These are phyloP conservation scores for Nyctibius grandis DNA, from an alignment of 2,797 vertebrate genomes.

Conservation along the genomic window DNA sequence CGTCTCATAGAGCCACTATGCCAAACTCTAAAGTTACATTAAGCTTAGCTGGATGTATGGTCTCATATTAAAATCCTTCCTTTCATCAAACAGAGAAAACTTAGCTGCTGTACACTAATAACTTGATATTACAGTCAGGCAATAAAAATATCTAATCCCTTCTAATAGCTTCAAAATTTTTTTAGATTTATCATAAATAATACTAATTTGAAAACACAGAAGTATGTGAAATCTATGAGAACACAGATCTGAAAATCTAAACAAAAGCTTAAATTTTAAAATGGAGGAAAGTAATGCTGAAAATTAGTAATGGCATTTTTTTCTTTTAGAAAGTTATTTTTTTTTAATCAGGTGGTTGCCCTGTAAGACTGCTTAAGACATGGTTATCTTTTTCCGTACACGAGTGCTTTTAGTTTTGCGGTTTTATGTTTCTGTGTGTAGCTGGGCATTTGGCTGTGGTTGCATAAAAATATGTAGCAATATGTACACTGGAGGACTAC, in stretches of 20 bases:
- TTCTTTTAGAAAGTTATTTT: background rate
- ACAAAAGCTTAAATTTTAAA: background rate
- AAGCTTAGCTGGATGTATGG: background rate
- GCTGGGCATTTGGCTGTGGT: constrained; percentile 5
- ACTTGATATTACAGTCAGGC: background rate
- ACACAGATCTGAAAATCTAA: background rate
- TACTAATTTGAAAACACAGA: background rate
- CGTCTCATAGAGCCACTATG: background rate
- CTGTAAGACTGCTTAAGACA: constrained; percentile 55
- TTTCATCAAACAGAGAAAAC: background rate
- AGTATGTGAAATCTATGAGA: background rate
- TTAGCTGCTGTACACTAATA: background rate
- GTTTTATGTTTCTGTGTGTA: background rate
- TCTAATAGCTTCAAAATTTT: background rate
- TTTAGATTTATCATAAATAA: background rate
- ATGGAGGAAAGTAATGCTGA: background rate
- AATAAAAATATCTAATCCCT: background rate
- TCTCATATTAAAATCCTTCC: background rate
- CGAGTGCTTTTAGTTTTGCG: background rate
- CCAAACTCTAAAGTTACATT: background rate
- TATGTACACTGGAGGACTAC: background rate
- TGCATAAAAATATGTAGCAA: constrained; percentile 1
- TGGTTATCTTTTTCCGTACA: background rate
- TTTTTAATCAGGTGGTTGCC: background rate
- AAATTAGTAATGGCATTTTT: background rate